These are phyloP conservation scores for Aegithalos caudatus DNA, from an alignment of 2,113 vertebrate genomes.

Conservation along the genomic window DNA sequence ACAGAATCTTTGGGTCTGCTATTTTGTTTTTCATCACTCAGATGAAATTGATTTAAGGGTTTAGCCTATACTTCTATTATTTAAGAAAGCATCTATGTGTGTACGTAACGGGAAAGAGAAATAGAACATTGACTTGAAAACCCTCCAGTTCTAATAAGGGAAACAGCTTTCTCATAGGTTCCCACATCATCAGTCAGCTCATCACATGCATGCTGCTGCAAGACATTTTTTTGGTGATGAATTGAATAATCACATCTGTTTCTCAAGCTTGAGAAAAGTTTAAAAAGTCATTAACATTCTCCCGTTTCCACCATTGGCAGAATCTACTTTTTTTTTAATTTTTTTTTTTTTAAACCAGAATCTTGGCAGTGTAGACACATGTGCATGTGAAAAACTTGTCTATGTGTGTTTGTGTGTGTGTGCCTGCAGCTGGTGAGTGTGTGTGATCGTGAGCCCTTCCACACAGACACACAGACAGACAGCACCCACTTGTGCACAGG, in stretches of 20 bases:
- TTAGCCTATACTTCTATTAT: conserved; percentile 11
- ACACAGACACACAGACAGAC: too few species aligned
- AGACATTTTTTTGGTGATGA: conserved; percentile 59
- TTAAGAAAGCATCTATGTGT: conserved; percentile 53
- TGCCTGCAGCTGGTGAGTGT: not conserved
- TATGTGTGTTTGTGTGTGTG: not conserved
- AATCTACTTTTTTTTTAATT: not conserved
- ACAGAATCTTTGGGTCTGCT: not conserved
- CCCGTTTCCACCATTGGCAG: conserved; percentile 23
- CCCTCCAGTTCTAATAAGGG: conserved; percentile 73
- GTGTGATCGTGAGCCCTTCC: fast-evolving
- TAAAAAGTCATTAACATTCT: conserved; percentile 65
- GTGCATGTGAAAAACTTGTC: not conserved
- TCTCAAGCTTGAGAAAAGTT: conserved; percentile 71
- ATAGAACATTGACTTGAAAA: conserved; percentile 41
- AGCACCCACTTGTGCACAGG: fast-evolving
- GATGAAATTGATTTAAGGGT: not conserved
- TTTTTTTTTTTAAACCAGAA: not conserved
- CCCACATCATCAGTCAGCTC: conserved; percentile 78
- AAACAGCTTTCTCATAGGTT: conserved; percentile 77
- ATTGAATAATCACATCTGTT: conserved; percentile 70
- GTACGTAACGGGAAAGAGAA: conserved; percentile 44
- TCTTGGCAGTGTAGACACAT: not conserved
- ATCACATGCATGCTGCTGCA: conserved; percentile 68
- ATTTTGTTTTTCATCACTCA: not conserved